phyloP scores from a whole-genome alignment of 2,888 invertebrate species.

The Alentia gelatinosa region DNA sequence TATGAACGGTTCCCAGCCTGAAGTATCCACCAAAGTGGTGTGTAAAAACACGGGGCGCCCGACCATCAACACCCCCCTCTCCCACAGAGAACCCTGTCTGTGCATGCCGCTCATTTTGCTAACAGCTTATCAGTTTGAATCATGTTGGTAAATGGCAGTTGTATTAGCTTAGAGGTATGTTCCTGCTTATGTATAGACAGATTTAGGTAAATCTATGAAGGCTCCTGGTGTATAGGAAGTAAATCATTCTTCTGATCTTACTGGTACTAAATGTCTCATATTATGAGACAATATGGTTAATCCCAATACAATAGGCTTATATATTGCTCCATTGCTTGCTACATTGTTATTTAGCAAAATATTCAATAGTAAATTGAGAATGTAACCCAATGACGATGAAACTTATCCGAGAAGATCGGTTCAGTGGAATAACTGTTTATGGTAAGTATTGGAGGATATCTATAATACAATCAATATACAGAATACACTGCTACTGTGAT shows the following conservation, averaged over 20 bases:
- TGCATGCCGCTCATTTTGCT: background rate
- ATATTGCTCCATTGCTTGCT: no score
- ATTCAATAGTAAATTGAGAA: no score
- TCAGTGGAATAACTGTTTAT: no score
- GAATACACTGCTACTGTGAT: no score
- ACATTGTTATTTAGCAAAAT: no score
- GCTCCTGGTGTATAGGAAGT: background rate
- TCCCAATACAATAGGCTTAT: no score
- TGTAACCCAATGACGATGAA: no score
- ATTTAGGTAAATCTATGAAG: background rate
- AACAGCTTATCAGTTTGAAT: conserved; percentile 1
- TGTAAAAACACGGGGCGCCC: background rate
- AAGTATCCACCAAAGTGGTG: background rate
- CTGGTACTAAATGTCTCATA: background rate
- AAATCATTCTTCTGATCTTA: background rate
- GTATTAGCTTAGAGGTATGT: conserved; percentile 15
- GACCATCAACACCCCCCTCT: background rate
- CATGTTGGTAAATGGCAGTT: background rate
- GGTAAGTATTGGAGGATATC: no score
- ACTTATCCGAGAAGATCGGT: no score
- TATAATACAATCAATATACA: no score
- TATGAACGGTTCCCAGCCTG: background rate
- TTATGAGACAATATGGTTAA: background rate
- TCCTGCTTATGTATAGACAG: background rate
- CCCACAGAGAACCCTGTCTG: background rate